Conservation (phyloP, 2,888 invertebrate genomes). For the Phengaris alcon region DNA sequence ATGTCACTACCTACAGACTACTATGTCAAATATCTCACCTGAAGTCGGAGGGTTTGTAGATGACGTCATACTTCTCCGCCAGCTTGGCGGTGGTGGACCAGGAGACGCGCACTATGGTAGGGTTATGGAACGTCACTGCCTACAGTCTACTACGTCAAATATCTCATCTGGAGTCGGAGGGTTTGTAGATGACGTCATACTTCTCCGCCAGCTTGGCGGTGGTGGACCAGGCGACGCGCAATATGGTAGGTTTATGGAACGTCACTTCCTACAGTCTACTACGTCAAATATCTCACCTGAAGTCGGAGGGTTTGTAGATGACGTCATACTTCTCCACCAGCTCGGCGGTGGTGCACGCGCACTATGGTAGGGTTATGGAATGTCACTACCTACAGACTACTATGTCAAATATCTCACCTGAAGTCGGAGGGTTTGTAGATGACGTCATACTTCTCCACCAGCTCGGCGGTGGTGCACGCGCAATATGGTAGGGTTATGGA, state of each 20-base stretch:
- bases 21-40: conserved; percentile 81
- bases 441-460: conserved; percentile 93
- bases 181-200: conserved; percentile 94
- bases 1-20: conserved; percentile 83
- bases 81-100: conserved; percentile 90
- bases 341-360: conserved; percentile 70
- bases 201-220: no score
- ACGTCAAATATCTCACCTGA: no score
- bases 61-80: conserved; percentile 94
- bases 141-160: conserved; percentile 12
- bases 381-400: no score
- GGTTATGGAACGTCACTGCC: conserved; percentile 91
- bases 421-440: conserved; percentile 83
- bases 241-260: no score
- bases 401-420: neutral
- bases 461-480: conserved; percentile 89
- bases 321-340: no score
- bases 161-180: conserved; percentile 93
- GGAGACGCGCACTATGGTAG: conserved; percentile 90
- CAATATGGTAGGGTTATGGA: conserved; percentile 91
- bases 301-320: no score
- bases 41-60: conserved; percentile 93
- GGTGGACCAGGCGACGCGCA: no score
- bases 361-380: no score
- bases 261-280: no score